These are phyloP conservation scores for Clamator glandarius DNA, from an alignment of 2,797 vertebrate genomes.

Conservation along the genomic window DNA sequence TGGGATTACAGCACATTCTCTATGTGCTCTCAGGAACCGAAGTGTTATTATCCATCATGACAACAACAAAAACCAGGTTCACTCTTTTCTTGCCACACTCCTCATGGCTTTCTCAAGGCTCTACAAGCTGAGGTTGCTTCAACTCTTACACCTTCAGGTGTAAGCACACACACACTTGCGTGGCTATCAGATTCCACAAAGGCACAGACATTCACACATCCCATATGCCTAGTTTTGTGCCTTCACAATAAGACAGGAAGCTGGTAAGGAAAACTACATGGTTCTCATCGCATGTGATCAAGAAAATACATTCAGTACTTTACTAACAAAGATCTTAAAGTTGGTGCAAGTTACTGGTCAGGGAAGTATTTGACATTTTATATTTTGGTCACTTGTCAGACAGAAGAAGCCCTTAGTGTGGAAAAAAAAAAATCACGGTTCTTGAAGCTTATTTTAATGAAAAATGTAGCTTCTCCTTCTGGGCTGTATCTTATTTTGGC, in stretches of 20 bases:
- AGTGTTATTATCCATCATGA: not conserved
- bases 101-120: not conserved
- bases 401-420: not conserved
- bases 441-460: conserved; percentile 14
- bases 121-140: not conserved
- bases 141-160: not conserved
- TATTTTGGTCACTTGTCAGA: conserved; percentile 8
- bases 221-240: not conserved
- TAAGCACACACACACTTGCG: not conserved
- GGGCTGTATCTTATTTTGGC: not conserved
- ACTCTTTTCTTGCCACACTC: not conserved
- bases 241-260: not conserved
- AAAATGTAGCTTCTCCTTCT: not conserved
- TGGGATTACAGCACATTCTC: not conserved
- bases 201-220: not conserved
- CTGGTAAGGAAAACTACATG: not conserved
- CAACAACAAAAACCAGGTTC: not conserved
- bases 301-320: not conserved
- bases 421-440: not conserved
- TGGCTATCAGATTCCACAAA: not conserved
- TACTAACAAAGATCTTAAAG: not conserved
- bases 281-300: not conserved
- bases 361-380: not conserved
- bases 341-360: not conserved
- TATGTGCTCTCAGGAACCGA: not conserved